These are phyloP conservation scores for Aporophyla nigra DNA, from an alignment of 2,888 invertebrate species.

Conservation along the genomic window DNA sequence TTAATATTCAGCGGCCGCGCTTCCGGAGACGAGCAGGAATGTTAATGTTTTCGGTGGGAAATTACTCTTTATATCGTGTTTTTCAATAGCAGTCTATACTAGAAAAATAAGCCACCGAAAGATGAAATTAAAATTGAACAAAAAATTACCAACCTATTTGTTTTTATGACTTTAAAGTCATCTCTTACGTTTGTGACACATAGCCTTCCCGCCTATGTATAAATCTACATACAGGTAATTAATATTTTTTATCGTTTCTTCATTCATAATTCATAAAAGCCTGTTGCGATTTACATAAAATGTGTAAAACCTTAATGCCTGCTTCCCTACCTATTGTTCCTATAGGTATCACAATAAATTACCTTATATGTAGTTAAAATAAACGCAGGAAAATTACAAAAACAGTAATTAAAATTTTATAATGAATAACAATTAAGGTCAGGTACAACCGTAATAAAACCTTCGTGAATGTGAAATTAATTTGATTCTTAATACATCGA, in stretches of 20 bases:
- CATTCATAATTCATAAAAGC: slow-evolving; percentile 32
- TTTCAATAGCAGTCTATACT: slow-evolving; percentile 2
- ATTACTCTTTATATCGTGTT: slow-evolving; percentile 52
- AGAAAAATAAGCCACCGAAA: neutral
- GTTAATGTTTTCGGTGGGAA: slow-evolving; percentile 75
- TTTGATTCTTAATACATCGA: neutral
- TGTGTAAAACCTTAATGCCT: slow-evolving; percentile 41
- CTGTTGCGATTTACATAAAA: slow-evolving; percentile 58
- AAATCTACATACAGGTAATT: slow-evolving; percentile 18
- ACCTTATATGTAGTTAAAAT: neutral
- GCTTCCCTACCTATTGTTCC: slow-evolving; percentile 1
- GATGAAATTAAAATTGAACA: neutral
- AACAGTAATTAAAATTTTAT: slow-evolving; percentile 5
- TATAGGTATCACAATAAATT: slow-evolving; percentile 6
- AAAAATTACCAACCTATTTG: neutral
- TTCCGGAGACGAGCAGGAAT: slow-evolving; percentile 78
- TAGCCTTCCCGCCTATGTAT: neutral
- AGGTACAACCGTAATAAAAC: neutral
- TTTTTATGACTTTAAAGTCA: neutral
- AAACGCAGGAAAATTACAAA: slow-evolving; percentile 17
- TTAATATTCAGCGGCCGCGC: slow-evolving; percentile 74
- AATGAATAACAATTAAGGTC: slow-evolving; percentile 14
- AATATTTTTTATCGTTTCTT: slow-evolving; percentile 35
- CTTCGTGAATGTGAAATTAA: slow-evolving; percentile 3
- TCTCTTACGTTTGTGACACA: neutral